These are phyloP conservation scores for Cryptus armator DNA, from an alignment of 2,888 invertebrate genomes.

Conservation along the genomic window DNA sequence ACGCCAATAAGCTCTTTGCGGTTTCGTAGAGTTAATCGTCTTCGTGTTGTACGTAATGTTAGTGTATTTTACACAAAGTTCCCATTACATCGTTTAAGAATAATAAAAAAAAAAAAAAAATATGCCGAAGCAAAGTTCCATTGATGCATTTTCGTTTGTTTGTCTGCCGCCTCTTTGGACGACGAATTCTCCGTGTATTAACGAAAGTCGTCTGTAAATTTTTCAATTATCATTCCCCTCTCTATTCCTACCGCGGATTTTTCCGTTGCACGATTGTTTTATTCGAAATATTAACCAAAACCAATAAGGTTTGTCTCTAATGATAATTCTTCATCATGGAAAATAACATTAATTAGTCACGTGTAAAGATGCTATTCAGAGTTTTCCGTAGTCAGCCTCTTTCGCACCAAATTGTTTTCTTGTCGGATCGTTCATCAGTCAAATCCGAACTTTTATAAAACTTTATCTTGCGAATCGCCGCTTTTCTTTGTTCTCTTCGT, in stretches of 20 bases:
- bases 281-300: conserved; percentile 5
- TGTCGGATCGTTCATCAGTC: conserved; percentile 23
- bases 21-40: conserved; percentile 9
- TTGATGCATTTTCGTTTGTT: conserved; percentile 43
- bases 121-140: conserved; percentile 57
- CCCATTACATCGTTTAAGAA: conserved; percentile 61
- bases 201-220: background rate
- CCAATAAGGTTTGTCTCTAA: background rate
- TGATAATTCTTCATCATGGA: conserved; percentile 4
- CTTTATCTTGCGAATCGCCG: conserved; percentile 8
- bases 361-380: background rate
- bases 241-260: background rate
- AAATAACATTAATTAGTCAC: conserved; percentile 5
- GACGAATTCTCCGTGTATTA: background rate
- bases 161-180: conserved; percentile 31
- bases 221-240: background rate
- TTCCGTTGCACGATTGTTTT: background rate
- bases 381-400: background rate
- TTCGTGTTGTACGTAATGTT: conserved; percentile 62
- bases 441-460: conserved; percentile 7
- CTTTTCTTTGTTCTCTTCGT: background rate
- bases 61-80: conserved; percentile 68
- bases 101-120: conserved; percentile 43
- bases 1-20: background rate
- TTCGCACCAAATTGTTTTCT: background rate